A percentile compares a stretch with the other conserved stretches of the same genome.
Conservation (phyloP, 2,113 vertebrate species). For the Misgurnus anguillicaudatus region DNA sequence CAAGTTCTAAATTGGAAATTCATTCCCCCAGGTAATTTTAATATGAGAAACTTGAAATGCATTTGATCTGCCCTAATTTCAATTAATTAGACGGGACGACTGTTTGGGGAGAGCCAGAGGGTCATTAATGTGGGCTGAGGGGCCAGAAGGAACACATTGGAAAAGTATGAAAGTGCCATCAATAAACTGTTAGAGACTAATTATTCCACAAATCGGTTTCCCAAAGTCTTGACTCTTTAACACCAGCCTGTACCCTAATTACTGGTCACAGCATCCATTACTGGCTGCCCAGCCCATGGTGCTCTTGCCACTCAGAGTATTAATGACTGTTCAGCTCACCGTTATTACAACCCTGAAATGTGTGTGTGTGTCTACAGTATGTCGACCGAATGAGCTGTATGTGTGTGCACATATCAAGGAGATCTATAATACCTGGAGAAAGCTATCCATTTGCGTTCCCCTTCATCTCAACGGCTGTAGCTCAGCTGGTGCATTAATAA, state of each 20-base stretch:
- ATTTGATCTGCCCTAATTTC: conserved; percentile 84
- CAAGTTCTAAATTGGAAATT: conserved; percentile 84
- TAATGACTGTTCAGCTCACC: conserved; percentile 71
- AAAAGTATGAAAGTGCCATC: conserved; percentile 79
- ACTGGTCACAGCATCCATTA: conserved; percentile 80
- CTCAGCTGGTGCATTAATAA: too few relatives aligned
- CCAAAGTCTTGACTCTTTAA: conserved; percentile 80
- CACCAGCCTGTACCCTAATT: conserved; percentile 77
- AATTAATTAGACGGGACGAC: conserved; percentile 83
- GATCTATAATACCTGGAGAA: neutral
- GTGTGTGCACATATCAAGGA: neutral
- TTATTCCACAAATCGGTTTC: conserved; percentile 78
- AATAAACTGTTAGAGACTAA: conserved; percentile 82
- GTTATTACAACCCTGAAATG: conserved; percentile 61
- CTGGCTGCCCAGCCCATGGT: conserved; percentile 66
- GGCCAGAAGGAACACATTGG: conserved; percentile 71
- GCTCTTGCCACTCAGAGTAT: conserved; percentile 62
- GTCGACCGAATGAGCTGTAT: neutral
- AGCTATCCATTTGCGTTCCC: too few relatives aligned
- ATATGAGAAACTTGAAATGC: conserved; percentile 82
- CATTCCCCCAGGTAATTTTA: conserved; percentile 80
- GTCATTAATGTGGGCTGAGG: conserved; percentile 71
- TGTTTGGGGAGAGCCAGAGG: conserved; percentile 78
- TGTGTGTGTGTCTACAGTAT: conserved; percentile 47
- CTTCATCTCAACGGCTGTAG: too few relatives aligned